Percentiles rank a stretch among this genome's conserved stretches.
These are phyloP conservation scores for Biston stratarius DNA, from an alignment of 2,888 invertebrate species.

Conservation along the genomic window DNA sequence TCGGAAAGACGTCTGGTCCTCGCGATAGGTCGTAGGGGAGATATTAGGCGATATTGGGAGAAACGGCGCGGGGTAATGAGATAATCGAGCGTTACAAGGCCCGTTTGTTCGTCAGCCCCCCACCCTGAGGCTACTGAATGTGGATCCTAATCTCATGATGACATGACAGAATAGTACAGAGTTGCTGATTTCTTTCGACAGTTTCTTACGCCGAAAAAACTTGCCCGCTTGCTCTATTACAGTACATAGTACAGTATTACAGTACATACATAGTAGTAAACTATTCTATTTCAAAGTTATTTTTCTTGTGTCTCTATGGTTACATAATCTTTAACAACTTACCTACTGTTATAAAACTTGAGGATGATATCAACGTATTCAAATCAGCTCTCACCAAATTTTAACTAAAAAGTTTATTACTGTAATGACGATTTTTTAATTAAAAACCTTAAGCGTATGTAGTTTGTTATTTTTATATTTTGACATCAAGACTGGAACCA, in stretches of 20 bases:
- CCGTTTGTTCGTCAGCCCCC: constrained; percentile 44
- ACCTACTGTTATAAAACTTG: no score
- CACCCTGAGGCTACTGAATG: constrained; percentile 6
- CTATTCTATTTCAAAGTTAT: no score
- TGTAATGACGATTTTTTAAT: no score
- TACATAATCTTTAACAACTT: no score
- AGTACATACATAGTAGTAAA: no score
- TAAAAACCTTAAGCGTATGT: no score
- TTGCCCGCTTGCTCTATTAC: not conserved
- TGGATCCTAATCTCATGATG: constrained; percentile 31
- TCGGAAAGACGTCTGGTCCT: constrained; percentile 78
- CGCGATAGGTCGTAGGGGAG: constrained; percentile 57
- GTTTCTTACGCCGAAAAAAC: not conserved
- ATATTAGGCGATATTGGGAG: constrained; percentile 72
- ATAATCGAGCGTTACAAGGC: constrained; percentile 54
- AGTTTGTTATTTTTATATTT: no score
- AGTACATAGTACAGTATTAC: not conserved
- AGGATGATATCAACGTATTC: no score
- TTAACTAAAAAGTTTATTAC: no score
- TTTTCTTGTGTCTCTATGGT: no score
- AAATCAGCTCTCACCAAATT: no score
- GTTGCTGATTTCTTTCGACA: constrained; percentile 8
- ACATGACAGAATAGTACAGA: constrained; percentile 25
- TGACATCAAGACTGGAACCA: no score
- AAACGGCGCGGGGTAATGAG: constrained; percentile 60